These are phyloP conservation scores for Ictalurus furcatus DNA, from an alignment of 2,113 vertebrate species.

Conservation along the genomic window DNA sequence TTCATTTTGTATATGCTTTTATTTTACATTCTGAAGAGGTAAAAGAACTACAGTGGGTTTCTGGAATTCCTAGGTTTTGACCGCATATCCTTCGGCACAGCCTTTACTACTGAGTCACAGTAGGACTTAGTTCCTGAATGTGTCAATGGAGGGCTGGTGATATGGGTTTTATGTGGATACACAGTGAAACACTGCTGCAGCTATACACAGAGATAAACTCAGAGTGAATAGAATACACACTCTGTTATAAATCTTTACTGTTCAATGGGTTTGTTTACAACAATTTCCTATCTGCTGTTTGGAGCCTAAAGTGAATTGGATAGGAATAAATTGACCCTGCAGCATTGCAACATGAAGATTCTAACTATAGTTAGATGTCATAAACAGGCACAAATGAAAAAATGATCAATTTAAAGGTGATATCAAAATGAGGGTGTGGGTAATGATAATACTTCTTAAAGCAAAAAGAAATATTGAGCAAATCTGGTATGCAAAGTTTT, in stretches of 20 bases:
- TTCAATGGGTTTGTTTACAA: slow-evolving; percentile 10
- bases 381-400: not conserved
- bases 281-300: slow-evolving; percentile 8
- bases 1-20: not conserved
- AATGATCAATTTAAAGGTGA: not conserved
- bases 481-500: not conserved
- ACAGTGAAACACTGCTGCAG: not conserved
- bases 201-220: not conserved
- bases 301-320: slow-evolving; percentile 7
- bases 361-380: not conserved
- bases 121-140: no score
- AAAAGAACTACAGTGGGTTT: not conserved
- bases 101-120: not conserved
- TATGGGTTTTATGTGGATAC: slow-evolving; percentile 1
- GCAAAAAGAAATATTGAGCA: not conserved
- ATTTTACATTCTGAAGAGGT: not conserved
- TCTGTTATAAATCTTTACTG: slow-evolving; percentile 6
- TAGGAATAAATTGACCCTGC: not conserved
- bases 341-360: not conserved
- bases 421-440: not conserved
- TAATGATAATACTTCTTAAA: not conserved
- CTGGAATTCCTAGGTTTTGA: not conserved
- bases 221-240: not conserved
- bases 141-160: not conserved
- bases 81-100: no score